Base-by-base conservation (phyloP, 1,140 invertebrate species). In the Campodea augens region DNA sequence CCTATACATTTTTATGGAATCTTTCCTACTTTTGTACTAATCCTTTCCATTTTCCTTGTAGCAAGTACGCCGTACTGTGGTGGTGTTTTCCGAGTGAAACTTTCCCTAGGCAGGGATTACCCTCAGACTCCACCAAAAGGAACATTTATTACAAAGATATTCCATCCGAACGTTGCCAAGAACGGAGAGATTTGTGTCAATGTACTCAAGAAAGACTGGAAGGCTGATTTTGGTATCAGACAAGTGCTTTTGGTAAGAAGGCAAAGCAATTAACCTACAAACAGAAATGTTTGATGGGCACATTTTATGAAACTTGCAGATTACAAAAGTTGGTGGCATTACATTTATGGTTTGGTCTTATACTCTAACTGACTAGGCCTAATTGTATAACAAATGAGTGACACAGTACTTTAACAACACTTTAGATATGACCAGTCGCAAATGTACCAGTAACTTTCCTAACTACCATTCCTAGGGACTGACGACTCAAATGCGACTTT, bases 171-270 rank as follows among this genome's bases (percentile, higher is more conserved):
- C 72, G 90, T 96, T 53, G 81, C 90, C 10, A 73, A 73, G 54
- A 87, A 82, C 68, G 91, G 91, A 29, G 90, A 95, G 67, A 95
- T 97, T 60, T 96, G 91, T 68, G 92, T 97, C 0, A 93, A 96
- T 66, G 95, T 91, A 43, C 69, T 97, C 43, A 92, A 93, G 65
- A 92, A 87, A 67, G 87, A 96, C 68, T 96, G 91, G 91, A 90
- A 90, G 62, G 75, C 88, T 48, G 86, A 93, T 70, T 73, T 93
- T 55, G 91, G 91, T 61, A 84, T 96, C 45, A 89, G 89, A 73
- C 90, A 97, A 64, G 86, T 95, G 65, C 70, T 96, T 60, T 64
- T 93, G 59, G 85, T 86, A 63, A 69, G 64, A n/a, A n/a, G n/a
- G n/a, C n/a, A n/a, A n/a, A n/a, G n/a, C n/a, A n/a, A n/a, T n/a